phyloP scores from a whole-genome alignment of 1,140 invertebrate species.

The Aphelenchoides besseyi region DNA sequence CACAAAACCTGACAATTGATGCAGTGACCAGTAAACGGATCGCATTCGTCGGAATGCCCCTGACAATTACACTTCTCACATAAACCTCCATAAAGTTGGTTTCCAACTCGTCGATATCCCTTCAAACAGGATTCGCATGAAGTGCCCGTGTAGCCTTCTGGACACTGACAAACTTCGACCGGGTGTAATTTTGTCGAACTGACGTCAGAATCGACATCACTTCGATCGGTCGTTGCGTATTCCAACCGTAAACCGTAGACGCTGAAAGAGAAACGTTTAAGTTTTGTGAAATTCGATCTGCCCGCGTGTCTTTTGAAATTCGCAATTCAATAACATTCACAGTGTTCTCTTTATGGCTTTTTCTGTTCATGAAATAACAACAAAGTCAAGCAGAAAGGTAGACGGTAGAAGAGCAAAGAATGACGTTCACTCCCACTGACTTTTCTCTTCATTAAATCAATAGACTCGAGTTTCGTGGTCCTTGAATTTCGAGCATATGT shows the following conservation, averaged over 20 bases:
- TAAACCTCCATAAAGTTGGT: slow-evolving; percentile 66
- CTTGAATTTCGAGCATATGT: not conserved
- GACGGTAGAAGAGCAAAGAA: not conserved
- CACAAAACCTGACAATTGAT: slow-evolving; percentile 55
- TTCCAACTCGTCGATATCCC: slow-evolving; percentile 72
- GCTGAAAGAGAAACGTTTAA: slow-evolving; percentile 43
- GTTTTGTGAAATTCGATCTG: slow-evolving; percentile 20
- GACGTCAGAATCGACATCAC: slow-evolving; percentile 13
- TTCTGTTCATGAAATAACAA: not conserved
- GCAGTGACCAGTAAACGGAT: slow-evolving; percentile 75
- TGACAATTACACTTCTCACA: slow-evolving; percentile 86
- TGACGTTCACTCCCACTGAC: not conserved
- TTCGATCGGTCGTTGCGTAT: slow-evolving; percentile 31
- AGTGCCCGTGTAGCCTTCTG: slow-evolving; percentile 55
- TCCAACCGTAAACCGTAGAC: slow-evolving; percentile 52
- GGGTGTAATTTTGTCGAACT: slow-evolving; percentile 35
- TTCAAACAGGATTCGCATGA: slow-evolving; percentile 45
- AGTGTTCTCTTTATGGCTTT: not conserved
- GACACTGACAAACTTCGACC: slow-evolving; percentile 51
- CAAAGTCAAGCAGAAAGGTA: not conserved
- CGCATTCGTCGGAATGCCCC: slow-evolving; percentile 78
- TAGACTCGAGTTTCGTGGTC: not conserved
- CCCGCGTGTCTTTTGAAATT: not conserved
- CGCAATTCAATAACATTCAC: not conserved
- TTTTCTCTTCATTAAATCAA: not conserved